Conservation (phyloP, 2,113 vertebrate genomes). For the Gavia stellata region DNA sequence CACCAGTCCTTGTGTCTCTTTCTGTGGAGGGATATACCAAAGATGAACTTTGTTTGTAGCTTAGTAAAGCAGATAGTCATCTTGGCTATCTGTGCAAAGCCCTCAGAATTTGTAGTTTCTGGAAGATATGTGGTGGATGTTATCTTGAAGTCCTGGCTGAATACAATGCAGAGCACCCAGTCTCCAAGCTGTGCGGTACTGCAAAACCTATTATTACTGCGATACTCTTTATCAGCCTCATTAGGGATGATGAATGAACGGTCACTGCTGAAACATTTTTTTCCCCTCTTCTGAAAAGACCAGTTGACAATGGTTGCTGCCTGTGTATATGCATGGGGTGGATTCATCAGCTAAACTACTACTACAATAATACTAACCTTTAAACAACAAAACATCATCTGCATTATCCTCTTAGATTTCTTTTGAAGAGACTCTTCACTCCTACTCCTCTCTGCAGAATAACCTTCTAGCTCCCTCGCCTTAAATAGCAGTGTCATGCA, state of each 20-base stretch:
- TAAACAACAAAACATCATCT: not conserved
- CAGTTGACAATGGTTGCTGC: not conserved
- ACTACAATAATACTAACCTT: not conserved
- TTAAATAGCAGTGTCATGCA: not conserved
- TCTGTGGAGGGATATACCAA: not conserved
- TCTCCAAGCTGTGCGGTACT: not conserved
- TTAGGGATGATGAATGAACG: slow-evolving; percentile 29
- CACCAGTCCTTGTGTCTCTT: not conserved
- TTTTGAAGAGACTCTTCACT: not conserved
- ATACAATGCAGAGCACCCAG: slow-evolving; percentile 20
- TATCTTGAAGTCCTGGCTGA: slow-evolving; percentile 1
- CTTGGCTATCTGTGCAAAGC: not conserved
- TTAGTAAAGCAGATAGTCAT: not conserved
- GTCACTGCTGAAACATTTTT: not conserved
- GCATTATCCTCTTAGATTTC: not conserved
- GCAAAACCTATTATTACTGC: not conserved
- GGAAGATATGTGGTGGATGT: not conserved
- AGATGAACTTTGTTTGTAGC: not conserved
- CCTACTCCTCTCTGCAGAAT: not conserved
- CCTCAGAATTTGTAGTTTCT: slow-evolving; percentile 11
- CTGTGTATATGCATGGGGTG: not conserved
- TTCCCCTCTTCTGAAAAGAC: not conserved
- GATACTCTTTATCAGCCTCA: slow-evolving; percentile 21
- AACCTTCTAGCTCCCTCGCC: not conserved
- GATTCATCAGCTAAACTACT: not conserved